phyloP scores from a whole-genome alignment of 2,113 vertebrate species.

The Hucho hucho region DNA sequence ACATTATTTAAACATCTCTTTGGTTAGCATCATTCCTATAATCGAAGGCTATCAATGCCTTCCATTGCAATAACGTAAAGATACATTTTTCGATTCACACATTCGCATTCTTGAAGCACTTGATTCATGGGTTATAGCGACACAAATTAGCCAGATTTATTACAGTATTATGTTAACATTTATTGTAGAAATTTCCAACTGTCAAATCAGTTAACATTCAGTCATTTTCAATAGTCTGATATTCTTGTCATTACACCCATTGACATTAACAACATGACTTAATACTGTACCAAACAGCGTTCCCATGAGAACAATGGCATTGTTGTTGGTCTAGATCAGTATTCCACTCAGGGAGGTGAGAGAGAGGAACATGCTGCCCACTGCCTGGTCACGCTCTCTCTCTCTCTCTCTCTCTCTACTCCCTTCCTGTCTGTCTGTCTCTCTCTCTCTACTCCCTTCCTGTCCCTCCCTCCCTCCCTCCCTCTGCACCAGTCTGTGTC shows the following conservation, averaged over 20 bases:
- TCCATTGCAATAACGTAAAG: neutral
- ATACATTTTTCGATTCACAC: too few species aligned
- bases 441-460: neutral
- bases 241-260: neutral
- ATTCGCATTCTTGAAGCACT: too few species aligned
- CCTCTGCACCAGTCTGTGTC: neutral
- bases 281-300: neutral
- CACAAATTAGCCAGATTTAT: neutral
- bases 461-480: neutral
- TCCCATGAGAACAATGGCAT: neutral
- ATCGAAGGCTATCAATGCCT: neutral
- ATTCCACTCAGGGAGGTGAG: constrained; percentile 2
- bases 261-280: neutral
- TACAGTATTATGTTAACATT: too few species aligned
- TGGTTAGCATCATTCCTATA: neutral
- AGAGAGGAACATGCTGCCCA: neutral
- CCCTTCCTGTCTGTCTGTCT: too few species aligned
- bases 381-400: neutral
- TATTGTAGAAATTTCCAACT: too few species aligned
- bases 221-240: too few species aligned
- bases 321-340: neutral
- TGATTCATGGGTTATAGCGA: neutral
- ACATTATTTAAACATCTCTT: neutral
- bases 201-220: too few species aligned
- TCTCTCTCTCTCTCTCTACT: neutral